Percentiles rank a stretch among this genome's conserved stretches.
Evolutionary conservation across 2,797 vertebrate species (phyloP).

Genomic region (Gouania willdenowi): DNA sequence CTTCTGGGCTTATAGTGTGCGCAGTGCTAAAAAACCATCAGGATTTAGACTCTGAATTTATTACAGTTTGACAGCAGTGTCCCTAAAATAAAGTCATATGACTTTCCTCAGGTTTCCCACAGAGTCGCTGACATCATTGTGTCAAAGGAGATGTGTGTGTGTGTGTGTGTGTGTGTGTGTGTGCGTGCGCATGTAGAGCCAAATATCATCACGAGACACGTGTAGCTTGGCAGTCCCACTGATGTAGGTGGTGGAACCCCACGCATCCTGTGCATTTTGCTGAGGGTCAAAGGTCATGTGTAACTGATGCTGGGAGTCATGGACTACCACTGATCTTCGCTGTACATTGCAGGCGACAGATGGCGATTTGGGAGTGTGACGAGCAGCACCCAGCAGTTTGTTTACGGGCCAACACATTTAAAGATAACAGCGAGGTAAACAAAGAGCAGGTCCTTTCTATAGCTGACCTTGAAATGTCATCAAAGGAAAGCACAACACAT

Average conservation of each 20-base stretch:
- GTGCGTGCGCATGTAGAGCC: neutral
- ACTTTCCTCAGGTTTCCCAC: neutral
- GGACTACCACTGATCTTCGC: constrained; percentile 18
- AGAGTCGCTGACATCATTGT: constrained; percentile 26
- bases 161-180: neutral
- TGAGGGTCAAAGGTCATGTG: constrained; percentile 34
- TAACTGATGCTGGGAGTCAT: constrained; percentile 3
- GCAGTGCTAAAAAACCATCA: no score
- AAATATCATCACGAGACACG: constrained; percentile 26
- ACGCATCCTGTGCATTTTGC: constrained; percentile 6
- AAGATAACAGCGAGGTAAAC: no score
- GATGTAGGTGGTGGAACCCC: constrained; percentile 8
- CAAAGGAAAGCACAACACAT: no score
- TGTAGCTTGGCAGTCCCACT: constrained; percentile 10
- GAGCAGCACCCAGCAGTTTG: constrained; percentile 15
- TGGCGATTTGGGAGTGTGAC: constrained; percentile 27
- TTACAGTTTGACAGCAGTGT: neutral
- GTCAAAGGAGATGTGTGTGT: constrained; percentile 29
- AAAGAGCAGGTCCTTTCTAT: no score
- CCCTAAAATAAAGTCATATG: neutral
- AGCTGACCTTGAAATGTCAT: no score
- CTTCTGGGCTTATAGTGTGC: no score
- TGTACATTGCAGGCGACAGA: constrained; percentile 15
- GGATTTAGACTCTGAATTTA: neutral
- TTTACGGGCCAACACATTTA: neutral